Base-by-base conservation (phyloP, 2,797 vertebrate genomes). In the Muscicapa striata region DNA sequence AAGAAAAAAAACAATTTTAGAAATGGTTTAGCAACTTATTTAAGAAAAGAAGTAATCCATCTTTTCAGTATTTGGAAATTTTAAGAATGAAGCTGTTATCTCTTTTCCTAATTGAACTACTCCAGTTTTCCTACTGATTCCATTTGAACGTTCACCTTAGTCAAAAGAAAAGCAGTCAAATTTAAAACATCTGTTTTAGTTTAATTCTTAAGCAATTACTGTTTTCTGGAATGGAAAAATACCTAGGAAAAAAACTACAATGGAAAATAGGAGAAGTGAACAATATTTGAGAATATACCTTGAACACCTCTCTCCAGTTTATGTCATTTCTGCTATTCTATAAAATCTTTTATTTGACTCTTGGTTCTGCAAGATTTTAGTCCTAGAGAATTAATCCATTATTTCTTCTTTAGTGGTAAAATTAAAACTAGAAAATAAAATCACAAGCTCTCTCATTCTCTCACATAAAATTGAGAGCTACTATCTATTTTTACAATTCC, bases 1-100 rank as follows among this genome's bases (percentile, higher is more conserved):
- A 97, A 93, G 40, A 74, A 94, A 95, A 95, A 75, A 97, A 89
- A 90, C 2, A 54, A 80, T n/a, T 88, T 79, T 5, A 6, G 79
- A 92, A 89, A 74, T 29, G 41, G 38, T 84, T 89, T 73, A 91
- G 49, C 76, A 92, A 81, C 11, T 32, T 73, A 58, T 72, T 88
- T 72, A 76, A 57, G 48, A 68, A 11, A 76, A 59, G 32, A 75
- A 11, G 22, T 10, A 41, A 40, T 66, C 27, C 48, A 32, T 51
- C 41, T 59, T 84, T 83, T 78, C 58, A 70, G n/a, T 38, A 78
- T 48, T 61, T 62, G 29, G 27, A 58, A 43, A 77, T 55, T 11
- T 49, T 63, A 75, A 64, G 14, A 69, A 61, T 51, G 83, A 75
- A 73, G 29, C 26, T 74, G 9, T 20, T 74, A 67, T 45, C 36